Percentiles rank a stretch among this genome's conserved stretches.
Conservation (phyloP, 2,888 invertebrate genomes). For the Agrotis exclamationis region DNA sequence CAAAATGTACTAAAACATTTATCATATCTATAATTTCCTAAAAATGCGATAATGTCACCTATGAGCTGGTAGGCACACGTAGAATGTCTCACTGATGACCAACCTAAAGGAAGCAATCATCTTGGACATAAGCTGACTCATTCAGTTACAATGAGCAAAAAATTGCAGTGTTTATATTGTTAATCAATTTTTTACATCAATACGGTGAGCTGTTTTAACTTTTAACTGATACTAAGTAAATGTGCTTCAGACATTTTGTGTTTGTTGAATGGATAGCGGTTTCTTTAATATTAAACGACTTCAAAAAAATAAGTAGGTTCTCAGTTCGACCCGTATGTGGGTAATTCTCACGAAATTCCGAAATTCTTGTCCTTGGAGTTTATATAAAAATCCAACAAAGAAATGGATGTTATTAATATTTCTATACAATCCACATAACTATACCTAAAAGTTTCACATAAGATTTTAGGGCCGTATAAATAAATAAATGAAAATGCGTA, state of each 20-base stretch:
- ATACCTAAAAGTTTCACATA: too few relatives aligned
- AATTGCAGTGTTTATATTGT: slow-evolving; percentile 59
- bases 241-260: slow-evolving; percentile 25
- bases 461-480: too few relatives aligned
- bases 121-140: slow-evolving; percentile 68
- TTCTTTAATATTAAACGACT: neutral
- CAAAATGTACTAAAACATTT: slow-evolving; percentile 30
- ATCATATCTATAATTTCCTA: slow-evolving; percentile 39
- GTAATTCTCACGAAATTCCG: too few relatives aligned
- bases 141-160: slow-evolving; percentile 70
- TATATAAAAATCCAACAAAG: too few relatives aligned
- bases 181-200: slow-evolving; percentile 62
- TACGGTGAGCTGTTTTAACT: slow-evolving; percentile 38
- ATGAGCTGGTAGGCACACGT: slow-evolving; percentile 45
- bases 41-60: slow-evolving; percentile 42
- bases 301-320: too few relatives aligned
- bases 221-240: slow-evolving; percentile 34
- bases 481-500: too few relatives aligned
- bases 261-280: neutral
- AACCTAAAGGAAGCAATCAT: slow-evolving; percentile 71
- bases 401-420: too few relatives aligned
- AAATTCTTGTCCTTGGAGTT: too few relatives aligned
- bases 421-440: too few relatives aligned
- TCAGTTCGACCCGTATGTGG: too few relatives aligned
- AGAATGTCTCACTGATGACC: slow-evolving; percentile 67